Base-by-base conservation (phyloP, 2,113 vertebrate genomes). In the Symphodus melops region DNA sequence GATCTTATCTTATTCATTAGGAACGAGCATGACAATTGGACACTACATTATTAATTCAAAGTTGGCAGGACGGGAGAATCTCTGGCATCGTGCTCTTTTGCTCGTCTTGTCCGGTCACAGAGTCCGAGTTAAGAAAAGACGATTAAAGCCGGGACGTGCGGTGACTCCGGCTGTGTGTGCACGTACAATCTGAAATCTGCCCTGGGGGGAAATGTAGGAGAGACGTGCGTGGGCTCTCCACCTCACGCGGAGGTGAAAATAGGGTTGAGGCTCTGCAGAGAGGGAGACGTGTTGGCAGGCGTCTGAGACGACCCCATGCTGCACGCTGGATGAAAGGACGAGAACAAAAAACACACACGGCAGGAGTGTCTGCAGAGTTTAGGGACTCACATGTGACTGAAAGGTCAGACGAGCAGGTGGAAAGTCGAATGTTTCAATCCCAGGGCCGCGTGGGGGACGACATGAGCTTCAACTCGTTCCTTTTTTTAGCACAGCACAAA, bases 241-340 rank as follows among this genome's bases (percentile, higher is more conserved):
- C 61, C 85, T 85, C 81, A 88, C 79, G 84, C 49, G 3, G 64
- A 91, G 85, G 88, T 88, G 90, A 89, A 84, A 92, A 92, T 84
- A 77, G 81, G 79, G 59, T 25, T 37, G 78, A 54, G 49, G 68
- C 21, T 82, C 79, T 36, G 14, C 79, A 51, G 89, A 77, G 75
- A 83, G 69, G 75, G 56, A 13, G 12, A 39, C 57, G 79, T 79
- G 85, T 73, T 86, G 88, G 77, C 88, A 85, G 76, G 71, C 72
- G 70, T 84, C 68, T 52, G 65, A 88, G 81, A 81, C 72, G 17
- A 52, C 68, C 64, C 39, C 59, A 54, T 25, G 75, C 61, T 83
- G 42, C 63, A 83, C 17, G 42, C 52, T 52, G 49, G 23, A 69
- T 44, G 49, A 58, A 67, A 66, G 33, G 48, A 70, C 44, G 10